phyloP scores from a whole-genome alignment of 2,888 invertebrate genomes.

The Axea sp. region DNA sequence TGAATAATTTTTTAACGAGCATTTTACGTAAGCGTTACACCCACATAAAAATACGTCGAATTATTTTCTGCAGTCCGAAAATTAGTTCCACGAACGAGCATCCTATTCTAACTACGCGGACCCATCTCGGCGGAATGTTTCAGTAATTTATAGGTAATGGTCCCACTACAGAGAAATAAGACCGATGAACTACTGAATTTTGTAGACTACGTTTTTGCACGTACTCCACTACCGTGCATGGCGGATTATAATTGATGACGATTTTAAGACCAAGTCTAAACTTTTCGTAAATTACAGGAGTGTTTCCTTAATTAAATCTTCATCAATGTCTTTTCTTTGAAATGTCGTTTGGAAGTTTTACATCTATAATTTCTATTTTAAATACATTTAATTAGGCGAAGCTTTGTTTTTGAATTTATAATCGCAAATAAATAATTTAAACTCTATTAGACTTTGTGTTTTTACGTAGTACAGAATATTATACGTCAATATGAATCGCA shows the following conservation, averaged over 20 bases:
- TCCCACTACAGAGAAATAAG: constrained; percentile 25
- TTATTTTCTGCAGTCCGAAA: constrained; percentile 37
- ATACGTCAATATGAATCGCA: background rate
- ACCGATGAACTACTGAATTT: constrained; percentile 44
- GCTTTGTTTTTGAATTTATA: background rate
- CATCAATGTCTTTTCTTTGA: constrained; percentile 41
- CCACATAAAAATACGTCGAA: constrained; percentile 3
- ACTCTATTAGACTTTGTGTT: no score
- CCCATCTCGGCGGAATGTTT: constrained; percentile 43
- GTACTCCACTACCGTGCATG: constrained; percentile 33
- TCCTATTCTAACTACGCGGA: constrained; percentile 27
- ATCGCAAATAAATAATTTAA: constrained; percentile 4
- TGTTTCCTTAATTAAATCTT: constrained; percentile 50
- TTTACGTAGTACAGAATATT: no score
- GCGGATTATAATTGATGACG: constrained; percentile 49
- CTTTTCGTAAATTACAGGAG: constrained; percentile 50
- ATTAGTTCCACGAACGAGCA: constrained; percentile 52
- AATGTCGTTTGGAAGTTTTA: constrained; percentile 10
- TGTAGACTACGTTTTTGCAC: constrained; percentile 26
- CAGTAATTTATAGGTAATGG: constrained; percentile 48
- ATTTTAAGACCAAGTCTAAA: constrained; percentile 34
- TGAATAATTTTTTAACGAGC: no score
- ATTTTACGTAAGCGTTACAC: constrained; percentile 1
- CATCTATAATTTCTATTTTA: constrained; percentile 26
- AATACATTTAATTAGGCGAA: constrained; percentile 30